phyloP scores from a whole-genome alignment of 2,797 vertebrate species.

The Spheniscus humboldti region DNA sequence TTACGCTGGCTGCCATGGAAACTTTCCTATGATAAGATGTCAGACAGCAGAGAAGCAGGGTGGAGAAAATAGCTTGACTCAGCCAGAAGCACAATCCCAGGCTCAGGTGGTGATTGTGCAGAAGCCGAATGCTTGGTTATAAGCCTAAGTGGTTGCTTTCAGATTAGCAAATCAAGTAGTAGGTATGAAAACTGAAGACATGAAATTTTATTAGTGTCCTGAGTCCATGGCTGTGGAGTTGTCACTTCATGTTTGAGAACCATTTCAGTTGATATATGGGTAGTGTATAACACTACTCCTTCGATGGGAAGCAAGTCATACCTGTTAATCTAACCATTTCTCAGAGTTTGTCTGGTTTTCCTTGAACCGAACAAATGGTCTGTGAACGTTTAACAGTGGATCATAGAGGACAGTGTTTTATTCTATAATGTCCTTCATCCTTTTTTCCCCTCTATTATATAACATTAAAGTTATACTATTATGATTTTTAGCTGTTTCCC shows the following conservation, averaged over 20 bases:
- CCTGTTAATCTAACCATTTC: not conserved
- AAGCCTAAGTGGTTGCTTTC: not conserved
- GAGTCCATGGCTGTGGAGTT: not conserved
- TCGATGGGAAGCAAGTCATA: not conserved
- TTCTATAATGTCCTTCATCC: not conserved
- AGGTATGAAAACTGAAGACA: not conserved
- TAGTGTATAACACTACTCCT: not conserved
- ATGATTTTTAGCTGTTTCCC: not conserved
- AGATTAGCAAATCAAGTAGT: not conserved
- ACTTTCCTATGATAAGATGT: not conserved
- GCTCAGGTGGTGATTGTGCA: not conserved
- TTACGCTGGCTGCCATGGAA: not conserved
- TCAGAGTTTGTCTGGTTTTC: not conserved
- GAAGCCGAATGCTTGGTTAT: not conserved
- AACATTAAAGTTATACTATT: not conserved
- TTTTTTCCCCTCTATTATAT: not conserved
- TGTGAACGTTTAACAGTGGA: not conserved
- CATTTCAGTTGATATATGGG: rapidly evolving
- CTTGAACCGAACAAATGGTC: not conserved
- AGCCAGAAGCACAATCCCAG: not conserved
- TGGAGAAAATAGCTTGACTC: not conserved
- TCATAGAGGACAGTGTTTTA: not conserved
- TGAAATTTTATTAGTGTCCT: not conserved
- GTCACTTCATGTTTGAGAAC: not conserved
- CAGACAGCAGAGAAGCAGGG: not conserved